Conservation (phyloP, 1,140 invertebrate genomes). For the Brachionus rotundiformis region DNA sequence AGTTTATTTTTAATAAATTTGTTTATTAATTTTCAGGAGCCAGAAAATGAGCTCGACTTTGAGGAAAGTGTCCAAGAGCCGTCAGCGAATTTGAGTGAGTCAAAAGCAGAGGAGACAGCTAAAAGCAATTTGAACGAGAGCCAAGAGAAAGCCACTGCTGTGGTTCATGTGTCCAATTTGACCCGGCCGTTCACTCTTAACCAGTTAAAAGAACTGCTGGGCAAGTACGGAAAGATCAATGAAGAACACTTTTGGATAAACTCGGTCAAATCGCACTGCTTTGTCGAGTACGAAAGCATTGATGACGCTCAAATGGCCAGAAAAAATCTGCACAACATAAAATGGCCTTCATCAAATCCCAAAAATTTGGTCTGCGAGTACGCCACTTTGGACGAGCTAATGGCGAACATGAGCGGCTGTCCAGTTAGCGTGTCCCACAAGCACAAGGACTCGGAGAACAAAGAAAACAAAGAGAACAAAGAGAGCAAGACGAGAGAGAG, state of each 20-base stretch:
- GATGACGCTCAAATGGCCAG: conserved; percentile 82
- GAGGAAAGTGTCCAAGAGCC: conserved; percentile 18
- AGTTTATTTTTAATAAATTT: neutral
- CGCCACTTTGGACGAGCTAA: conserved; percentile 73
- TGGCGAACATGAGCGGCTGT: neutral
- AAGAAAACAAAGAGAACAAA: conserved; percentile 58
- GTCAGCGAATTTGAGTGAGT: neutral
- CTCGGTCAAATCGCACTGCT: conserved; percentile 93
- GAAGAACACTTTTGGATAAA: conserved; percentile 70
- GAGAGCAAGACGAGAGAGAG: conserved; percentile 63
- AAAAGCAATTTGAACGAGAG: neutral
- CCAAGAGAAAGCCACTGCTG: neutral
- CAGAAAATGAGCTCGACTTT: conserved; percentile 13
- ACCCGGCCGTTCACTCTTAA: conserved; percentile 89
- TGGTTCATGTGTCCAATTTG: conserved; percentile 85
- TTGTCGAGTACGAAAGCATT: conserved; percentile 75
- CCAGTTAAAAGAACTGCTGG: conserved; percentile 85
- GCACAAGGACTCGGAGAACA: conserved; percentile 52
- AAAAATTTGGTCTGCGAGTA: conserved; percentile 90
- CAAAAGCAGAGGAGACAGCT: neutral
- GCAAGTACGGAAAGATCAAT: conserved; percentile 79
- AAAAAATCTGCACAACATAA: conserved; percentile 85
- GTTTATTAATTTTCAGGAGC: neutral
- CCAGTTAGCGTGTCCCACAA: neutral
- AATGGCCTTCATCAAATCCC: conserved; percentile 91